phyloP scores from a whole-genome alignment of 2,888 invertebrate genomes.

The Petrophora chlorosata region DNA sequence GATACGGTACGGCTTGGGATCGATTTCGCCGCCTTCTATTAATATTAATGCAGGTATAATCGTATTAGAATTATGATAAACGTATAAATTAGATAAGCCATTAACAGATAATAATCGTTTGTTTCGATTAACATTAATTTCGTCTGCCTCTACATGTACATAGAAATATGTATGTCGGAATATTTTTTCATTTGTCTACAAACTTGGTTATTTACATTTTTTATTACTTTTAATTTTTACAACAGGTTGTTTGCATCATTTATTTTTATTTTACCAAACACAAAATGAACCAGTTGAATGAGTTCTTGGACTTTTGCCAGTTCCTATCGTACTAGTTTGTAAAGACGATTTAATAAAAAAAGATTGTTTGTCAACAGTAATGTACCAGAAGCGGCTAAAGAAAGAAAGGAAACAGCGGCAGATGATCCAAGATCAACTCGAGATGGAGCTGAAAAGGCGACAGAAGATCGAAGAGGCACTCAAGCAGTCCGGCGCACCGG shows the following conservation, averaged over 20 bases:
- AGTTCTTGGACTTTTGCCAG: too few relatives aligned
- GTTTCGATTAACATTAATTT: constrained; percentile 5
- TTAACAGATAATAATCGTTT: constrained; percentile 20
- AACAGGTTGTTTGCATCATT: too few relatives aligned
- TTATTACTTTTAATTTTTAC: too few relatives aligned
- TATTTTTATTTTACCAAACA: too few relatives aligned
- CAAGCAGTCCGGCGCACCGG: constrained; percentile 89
- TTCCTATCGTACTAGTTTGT: too few relatives aligned
- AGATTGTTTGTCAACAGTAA: constrained; percentile 85
- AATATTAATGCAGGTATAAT: constrained; percentile 45
- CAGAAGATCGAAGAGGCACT: constrained; percentile 91
- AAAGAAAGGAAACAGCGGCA: constrained; percentile 93
- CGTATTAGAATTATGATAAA: constrained; percentile 33
- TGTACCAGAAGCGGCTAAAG: constrained; percentile 95
- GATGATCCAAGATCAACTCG: constrained; percentile 93
- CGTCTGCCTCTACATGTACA: background rate
- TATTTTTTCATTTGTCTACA: too few relatives aligned
- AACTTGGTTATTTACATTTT: too few relatives aligned
- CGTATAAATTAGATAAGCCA: constrained; percentile 15
- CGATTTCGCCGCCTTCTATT: constrained; percentile 44
- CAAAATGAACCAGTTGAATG: too few relatives aligned
- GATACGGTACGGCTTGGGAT: constrained; percentile 56
- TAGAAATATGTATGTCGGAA: too few relatives aligned
- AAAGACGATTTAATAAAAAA: too few relatives aligned
- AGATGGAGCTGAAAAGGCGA: constrained; percentile 90